Evolutionary conservation across 2,113 vertebrate genomes (phyloP).

Genomic region (Dromiciops gliroides): DNA sequence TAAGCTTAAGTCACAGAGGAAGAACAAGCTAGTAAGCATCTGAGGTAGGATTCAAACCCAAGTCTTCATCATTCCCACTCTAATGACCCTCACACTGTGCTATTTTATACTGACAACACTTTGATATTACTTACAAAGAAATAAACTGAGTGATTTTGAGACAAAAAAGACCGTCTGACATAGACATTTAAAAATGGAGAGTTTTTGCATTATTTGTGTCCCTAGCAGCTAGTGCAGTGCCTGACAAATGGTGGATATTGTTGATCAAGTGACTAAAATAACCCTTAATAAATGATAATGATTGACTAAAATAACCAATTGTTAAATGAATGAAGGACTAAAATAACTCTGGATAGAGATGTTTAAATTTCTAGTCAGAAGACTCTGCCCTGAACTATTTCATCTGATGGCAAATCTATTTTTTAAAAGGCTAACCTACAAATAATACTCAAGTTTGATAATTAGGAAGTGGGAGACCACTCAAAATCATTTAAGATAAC

Average conservation of each 20-base stretch:
- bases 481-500: neutral
- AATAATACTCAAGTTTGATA: slow-evolving; percentile 3
- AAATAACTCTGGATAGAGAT: slow-evolving; percentile 14
- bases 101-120: neutral
- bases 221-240: neutral
- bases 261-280: neutral
- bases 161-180: neutral
- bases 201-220: neutral
- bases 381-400: neutral
- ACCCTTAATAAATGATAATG: neutral
- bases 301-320: neutral
- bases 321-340: neutral
- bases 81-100: neutral
- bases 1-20: neutral
- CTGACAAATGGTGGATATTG: neutral
- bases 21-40: neutral
- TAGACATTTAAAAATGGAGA: slow-evolving; percentile 2
- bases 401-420: no score
- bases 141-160: slow-evolving; percentile 44
- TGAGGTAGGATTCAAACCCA: neutral
- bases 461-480: neutral
- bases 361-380: slow-evolving; percentile 12
- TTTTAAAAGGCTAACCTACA: slow-evolving; percentile 20
- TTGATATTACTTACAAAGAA: slow-evolving; percentile 15
- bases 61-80: neutral